A percentile compares a stretch with the other conserved stretches of the same genome.
phyloP scores from a whole-genome alignment of 2,888 invertebrate genomes.

The Folsomia candida region DNA sequence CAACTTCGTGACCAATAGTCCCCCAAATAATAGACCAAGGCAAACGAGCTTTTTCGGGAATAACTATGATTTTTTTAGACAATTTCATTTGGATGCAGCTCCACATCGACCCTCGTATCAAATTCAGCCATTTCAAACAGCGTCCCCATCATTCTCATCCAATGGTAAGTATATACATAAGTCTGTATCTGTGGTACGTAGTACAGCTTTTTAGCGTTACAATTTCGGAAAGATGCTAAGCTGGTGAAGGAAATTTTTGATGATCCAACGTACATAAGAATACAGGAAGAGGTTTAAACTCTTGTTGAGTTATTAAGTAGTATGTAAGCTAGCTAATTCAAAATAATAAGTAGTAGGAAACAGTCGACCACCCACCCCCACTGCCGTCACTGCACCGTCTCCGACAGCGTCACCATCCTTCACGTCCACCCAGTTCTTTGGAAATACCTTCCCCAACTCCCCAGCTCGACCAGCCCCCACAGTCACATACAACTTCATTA shows the following conservation, averaged over 20 bases:
- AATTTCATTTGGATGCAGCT: background rate
- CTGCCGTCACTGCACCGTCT: background rate
- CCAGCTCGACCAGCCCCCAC: background rate
- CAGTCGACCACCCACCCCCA: background rate
- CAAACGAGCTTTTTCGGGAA: constrained; percentile 4
- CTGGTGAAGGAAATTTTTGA: no score
- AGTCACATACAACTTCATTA: background rate
- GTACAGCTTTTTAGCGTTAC: no score
- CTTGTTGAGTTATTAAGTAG: no score
- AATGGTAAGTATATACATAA: no score
- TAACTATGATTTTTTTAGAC: constrained; percentile 4
- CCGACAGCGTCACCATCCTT: background rate
- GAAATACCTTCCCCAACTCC: background rate
- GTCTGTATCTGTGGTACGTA: no score
- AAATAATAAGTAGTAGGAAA: background rate
- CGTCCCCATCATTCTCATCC: background rate
- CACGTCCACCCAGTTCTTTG: background rate
- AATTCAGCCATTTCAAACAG: background rate
- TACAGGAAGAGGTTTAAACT: background rate
- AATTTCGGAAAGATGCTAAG: no score
- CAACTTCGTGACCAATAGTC: no score
- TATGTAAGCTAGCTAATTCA: background rate
- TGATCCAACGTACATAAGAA: background rate
- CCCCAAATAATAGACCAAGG: background rate
- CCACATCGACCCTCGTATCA: background rate